phyloP scores from a whole-genome alignment of 2,113 vertebrate species.

The Antennarius striatus region DNA sequence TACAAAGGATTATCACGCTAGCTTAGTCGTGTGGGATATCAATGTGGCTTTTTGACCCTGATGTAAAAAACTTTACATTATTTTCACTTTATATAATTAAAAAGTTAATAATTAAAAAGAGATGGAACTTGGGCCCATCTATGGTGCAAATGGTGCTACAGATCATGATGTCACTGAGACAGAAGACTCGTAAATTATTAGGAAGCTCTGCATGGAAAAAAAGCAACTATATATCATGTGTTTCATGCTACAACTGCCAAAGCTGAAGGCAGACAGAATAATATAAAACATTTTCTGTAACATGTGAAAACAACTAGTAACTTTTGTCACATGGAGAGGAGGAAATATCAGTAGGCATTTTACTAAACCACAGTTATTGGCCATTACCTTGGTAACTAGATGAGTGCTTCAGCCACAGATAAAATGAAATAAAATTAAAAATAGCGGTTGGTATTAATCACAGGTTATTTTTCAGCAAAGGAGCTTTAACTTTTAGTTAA shows the following conservation, averaged over 20 bases:
- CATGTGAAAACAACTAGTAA: too few species aligned
- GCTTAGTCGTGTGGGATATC: slow-evolving; percentile 38
- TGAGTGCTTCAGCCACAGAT: neutral
- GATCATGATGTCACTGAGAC: too few species aligned
- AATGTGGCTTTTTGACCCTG: slow-evolving; percentile 41
- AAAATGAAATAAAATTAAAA: neutral
- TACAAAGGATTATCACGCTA: slow-evolving; percentile 55
- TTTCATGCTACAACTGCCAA: slow-evolving; percentile 11
- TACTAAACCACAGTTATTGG: neutral
- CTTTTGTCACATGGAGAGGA: too few species aligned
- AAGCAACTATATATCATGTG: slow-evolving; percentile 12
- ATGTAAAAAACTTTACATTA: slow-evolving; percentile 1
- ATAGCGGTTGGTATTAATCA: slow-evolving; percentile 5
- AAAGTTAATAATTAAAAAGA: slow-evolving; percentile 1
- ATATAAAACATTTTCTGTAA: too few species aligned
- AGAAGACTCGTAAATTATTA: too few species aligned
- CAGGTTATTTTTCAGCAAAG: slow-evolving; percentile 9
- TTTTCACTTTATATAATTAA: neutral
- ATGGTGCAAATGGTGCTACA: too few species aligned
- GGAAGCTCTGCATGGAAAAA: slow-evolving; percentile 30
- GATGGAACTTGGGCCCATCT: too few species aligned
- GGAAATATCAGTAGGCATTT: neutral
- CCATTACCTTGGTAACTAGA: slow-evolving; percentile 1
- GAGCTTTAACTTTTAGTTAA: slow-evolving; percentile 24
- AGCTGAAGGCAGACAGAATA: neutral